Percentiles rank a stretch among this genome's conserved stretches.
Conservation (phyloP, 2,797 vertebrate species). For the Craterocephalus amniculus region DNA sequence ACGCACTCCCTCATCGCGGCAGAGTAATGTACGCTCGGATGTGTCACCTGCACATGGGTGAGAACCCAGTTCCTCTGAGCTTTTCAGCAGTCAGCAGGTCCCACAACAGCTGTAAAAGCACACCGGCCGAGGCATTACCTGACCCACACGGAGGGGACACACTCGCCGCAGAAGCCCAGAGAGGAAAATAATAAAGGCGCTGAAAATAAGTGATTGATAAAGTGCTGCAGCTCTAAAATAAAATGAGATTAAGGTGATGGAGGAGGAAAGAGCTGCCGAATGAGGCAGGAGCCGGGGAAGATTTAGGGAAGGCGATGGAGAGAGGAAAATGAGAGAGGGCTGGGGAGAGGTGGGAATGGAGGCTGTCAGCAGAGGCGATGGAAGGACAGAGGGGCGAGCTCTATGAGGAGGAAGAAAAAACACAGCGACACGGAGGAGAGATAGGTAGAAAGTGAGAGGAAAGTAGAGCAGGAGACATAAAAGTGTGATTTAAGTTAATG, state of each 20-base stretch:
- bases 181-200: constrained; percentile 59
- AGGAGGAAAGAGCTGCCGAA: constrained; percentile 34
- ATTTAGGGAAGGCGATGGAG: constrained; percentile 49
- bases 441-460: constrained; percentile 46
- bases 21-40: constrained; percentile 41
- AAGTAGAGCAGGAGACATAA: constrained; percentile 66
- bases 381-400: constrained; percentile 46
- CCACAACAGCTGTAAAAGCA: constrained; percentile 36
- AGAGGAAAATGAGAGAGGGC: constrained; percentile 34
- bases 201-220: constrained; percentile 80
- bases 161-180: constrained; percentile 10
- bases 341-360: constrained; percentile 42
- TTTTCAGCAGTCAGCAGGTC: constrained; percentile 37
- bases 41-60: constrained; percentile 48
- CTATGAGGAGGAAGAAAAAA: constrained; percentile 40
- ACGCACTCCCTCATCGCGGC: constrained; percentile 1
- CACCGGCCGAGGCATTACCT: constrained; percentile 10
- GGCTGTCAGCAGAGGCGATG: constrained; percentile 58
- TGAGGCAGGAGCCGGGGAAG: constrained; percentile 34
- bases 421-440: constrained; percentile 32
- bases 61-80: constrained; percentile 42
- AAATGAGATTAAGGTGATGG: constrained; percentile 61
- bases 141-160: background rate
- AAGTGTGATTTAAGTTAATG: constrained; percentile 82
- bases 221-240: constrained; percentile 59